Evolutionary conservation across 2,888 invertebrate species (phyloP).

Genomic region (Heteromurus nitidus): DNA sequence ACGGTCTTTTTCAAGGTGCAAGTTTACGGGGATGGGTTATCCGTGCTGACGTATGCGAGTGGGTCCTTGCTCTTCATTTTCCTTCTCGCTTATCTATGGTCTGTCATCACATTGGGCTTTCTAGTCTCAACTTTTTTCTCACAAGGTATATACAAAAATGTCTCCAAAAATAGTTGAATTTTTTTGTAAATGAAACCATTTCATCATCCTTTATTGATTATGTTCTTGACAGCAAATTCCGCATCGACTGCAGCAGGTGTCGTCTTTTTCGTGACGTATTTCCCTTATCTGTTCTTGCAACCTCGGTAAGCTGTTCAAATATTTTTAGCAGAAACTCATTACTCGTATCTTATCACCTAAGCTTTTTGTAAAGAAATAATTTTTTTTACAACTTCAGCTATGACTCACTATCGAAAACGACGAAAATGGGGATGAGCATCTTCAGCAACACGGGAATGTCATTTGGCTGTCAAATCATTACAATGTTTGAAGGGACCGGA

Average conservation of each 20-base stretch:
- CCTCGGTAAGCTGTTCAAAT: slow-evolving; percentile 82
- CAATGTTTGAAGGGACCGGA: slow-evolving; percentile 82
- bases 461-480: slow-evolving; percentile 84
- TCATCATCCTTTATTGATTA: too few species aligned
- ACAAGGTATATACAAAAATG: too few species aligned
- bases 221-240: slow-evolving; percentile 81
- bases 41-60: slow-evolving; percentile 83
- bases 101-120: slow-evolving; percentile 86
- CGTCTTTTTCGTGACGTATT: slow-evolving; percentile 84
- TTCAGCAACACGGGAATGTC: slow-evolving; percentile 88
- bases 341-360: too few species aligned
- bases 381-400: too few species aligned
- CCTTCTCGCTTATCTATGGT: slow-evolving; percentile 82
- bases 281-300: slow-evolving; percentile 83
- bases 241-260: slow-evolving; percentile 86
- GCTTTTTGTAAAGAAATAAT: too few species aligned
- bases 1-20: slow-evolving; percentile 75
- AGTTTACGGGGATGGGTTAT: slow-evolving; percentile 74
- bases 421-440: slow-evolving; percentile 82
- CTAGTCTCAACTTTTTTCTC: slow-evolving; percentile 87
- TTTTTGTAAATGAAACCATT: too few species aligned
- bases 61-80: slow-evolving; percentile 83
- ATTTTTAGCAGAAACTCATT: too few species aligned
- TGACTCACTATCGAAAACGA: slow-evolving; percentile 74
- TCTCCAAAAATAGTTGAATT: too few species aligned